Evolutionary conservation across 2,113 vertebrate species (phyloP), one percentile per base, ranked within the genome.

Genomic region (Nothobranchius kuhntae): DNA sequence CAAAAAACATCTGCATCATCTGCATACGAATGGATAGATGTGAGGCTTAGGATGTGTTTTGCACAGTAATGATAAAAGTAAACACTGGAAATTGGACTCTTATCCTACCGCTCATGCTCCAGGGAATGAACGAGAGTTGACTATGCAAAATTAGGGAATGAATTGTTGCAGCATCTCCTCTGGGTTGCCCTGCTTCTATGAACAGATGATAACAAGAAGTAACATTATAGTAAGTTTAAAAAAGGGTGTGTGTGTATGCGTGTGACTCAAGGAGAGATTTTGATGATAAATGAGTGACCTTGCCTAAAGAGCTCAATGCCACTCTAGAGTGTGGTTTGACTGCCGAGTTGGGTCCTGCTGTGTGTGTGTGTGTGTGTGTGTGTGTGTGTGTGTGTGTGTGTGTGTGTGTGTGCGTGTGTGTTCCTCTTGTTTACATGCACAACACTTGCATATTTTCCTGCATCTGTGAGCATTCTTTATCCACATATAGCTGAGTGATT

Each of bases 261-360:
- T 13, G 62, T 65, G 75, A 84, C 67, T 78, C 51, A 38, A 68
- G 53, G 51, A 72, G 68, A 90, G 78, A 83, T 77, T 81, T 69
- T 61, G 73, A 84, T 86, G 85, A 91, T 86, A 73, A 85, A 89
- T 81, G 86, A 86, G 64, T 87, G 88, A 91, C 88, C 88, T 87
- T 87, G 89, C 79, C 84, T 73, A 74, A 87, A 84, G 85, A 84
- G 81, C 65, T 81, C 63, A 50, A 77, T 71, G 85, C 77, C 84
- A 69, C 82, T 78, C 47, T 61, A 63, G 79, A 64, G 81, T 75
- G 63, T 11, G 11, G 68, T 61, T 75, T 81, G 69, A 89, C 74
- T 53, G 77, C 77, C 84, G 67, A 35, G 4, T 53, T 59, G 66
- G 36, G 62, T 76, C 71, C 58, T 73, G 67, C 67, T 73, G 61